Percentiles rank a stretch among this genome's conserved stretches.
phyloP scores from a whole-genome alignment of 2,888 invertebrate species.

The Corythucha ciliata region DNA sequence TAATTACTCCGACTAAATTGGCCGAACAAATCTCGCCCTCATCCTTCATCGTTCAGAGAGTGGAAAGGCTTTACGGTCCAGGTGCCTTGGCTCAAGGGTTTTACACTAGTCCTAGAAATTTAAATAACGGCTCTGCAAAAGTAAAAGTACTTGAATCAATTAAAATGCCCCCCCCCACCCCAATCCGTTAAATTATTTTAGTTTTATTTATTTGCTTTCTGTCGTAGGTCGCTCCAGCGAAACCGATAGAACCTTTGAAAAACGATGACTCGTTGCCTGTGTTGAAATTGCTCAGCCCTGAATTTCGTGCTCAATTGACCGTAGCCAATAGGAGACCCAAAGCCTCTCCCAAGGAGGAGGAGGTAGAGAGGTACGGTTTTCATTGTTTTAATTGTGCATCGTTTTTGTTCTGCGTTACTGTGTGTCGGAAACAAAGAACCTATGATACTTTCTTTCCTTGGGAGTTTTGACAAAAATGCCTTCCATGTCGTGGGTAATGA shows the following conservation, averaged over 20 bases:
- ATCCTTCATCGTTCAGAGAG: conserved; percentile 77
- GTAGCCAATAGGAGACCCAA: conserved; percentile 42
- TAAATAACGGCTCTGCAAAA: not conserved
- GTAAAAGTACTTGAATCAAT: not conserved
- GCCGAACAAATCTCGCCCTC: conserved; percentile 37
- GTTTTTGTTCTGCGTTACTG: too few species aligned
- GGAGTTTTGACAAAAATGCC: too few species aligned
- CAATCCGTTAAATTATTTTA: not conserved
- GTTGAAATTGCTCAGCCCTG: conserved; percentile 69
- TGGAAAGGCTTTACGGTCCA: conserved; percentile 79
- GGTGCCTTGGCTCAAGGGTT: conserved; percentile 79
- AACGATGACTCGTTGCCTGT: conserved; percentile 52
- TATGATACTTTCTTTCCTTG: too few species aligned
- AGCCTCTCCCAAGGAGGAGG: not conserved
- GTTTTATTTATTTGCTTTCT: not conserved
- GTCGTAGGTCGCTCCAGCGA: conserved; percentile 1
- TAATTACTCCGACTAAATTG: conserved; percentile 24
- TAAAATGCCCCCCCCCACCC: not conserved
- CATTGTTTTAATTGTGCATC: too few species aligned
- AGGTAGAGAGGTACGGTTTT: too few species aligned
- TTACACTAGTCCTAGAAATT: conserved; percentile 46
- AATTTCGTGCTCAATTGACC: conserved; percentile 75
- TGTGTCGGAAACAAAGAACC: too few species aligned
- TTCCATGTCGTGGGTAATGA: too few species aligned
- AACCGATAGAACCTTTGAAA: conserved; percentile 6